These are phyloP conservation scores for Coilia nasus DNA, from an alignment of 2,797 vertebrate genomes.

Conservation along the genomic window DNA sequence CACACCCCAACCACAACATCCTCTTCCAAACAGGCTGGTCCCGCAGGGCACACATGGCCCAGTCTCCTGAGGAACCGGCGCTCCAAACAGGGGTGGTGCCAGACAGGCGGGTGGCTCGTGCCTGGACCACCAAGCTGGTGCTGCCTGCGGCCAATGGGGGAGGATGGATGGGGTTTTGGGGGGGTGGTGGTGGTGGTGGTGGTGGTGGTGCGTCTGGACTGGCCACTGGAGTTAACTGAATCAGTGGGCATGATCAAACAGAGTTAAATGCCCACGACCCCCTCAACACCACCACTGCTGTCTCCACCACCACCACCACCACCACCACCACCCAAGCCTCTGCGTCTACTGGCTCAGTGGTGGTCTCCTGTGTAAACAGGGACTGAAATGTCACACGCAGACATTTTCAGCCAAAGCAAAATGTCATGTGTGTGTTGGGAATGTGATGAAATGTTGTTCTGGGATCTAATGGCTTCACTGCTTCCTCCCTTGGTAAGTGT, in stretches of 20 bases:
- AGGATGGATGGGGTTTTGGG: no score
- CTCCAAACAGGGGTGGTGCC: not conserved
- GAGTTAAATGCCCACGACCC: slow-evolving; percentile 37
- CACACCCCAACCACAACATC: slow-evolving; percentile 32
- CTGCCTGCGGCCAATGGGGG: not conserved
- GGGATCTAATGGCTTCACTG: not conserved
- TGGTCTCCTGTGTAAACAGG: slow-evolving; percentile 4
- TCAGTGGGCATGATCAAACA: slow-evolving; percentile 45
- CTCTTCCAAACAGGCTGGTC: slow-evolving; percentile 31
- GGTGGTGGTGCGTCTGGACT: slow-evolving; percentile 24
- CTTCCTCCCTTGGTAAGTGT: not conserved
- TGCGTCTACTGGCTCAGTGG: not conserved
- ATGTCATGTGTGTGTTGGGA: slow-evolving; percentile 17
- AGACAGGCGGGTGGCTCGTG: not conserved
- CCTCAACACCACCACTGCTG: slow-evolving; percentile 6
- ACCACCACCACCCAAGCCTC: not conserved
- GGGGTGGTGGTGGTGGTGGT: no score
- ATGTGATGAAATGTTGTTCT: slow-evolving; percentile 13
- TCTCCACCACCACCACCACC: not conserved
- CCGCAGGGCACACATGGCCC: slow-evolving; percentile 38
- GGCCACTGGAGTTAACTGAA: slow-evolving; percentile 33
- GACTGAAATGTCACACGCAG: slow-evolving; percentile 13
- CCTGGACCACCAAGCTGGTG: not conserved
- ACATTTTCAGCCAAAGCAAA: slow-evolving; percentile 12
- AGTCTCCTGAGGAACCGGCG: slow-evolving; percentile 11